Base-by-base conservation (phyloP, 2,797 vertebrate species). In the Lagodon rhomboides region DNA sequence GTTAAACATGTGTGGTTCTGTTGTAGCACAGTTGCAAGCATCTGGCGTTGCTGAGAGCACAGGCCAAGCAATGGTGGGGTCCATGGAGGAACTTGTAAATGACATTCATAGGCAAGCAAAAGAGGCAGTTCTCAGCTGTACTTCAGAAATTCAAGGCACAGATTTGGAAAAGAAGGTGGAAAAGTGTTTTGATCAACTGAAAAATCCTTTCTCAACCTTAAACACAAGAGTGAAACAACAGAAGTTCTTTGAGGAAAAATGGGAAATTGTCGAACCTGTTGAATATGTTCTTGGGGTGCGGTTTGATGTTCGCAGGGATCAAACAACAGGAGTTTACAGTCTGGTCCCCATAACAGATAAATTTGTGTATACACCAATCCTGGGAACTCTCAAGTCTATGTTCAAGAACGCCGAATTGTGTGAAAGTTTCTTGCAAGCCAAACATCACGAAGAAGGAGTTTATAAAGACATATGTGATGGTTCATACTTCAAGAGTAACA, bases 11-110 rank as follows among this genome's bases (percentile, higher is more conserved):
- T 81, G 68, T 86, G 20, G 6, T 49, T 82, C 68, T 71, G 60
- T 71, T 75, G 58, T 87, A n/a, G 79, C 61, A 62, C 79, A 82
- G 54, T 65, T 85, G 1, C 85, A 82, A 68, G 59, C 72, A 65
- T 73, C 71, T 23, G 79, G 82, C 72, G 73, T 82, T 76, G 64
- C 68, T 65, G 78, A 80, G 38, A 69, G 73, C 47, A 66, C 73
- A 30, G 82, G 82, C 10, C 68, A 73, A 75, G 44, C 72, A 71
- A 62, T 87, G 55, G 68, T 82, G 1, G 55, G 27, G 2, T 87
- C 78, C 4, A 79, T 75, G 70, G 75, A 84, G 20, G 74, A 84
- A 12, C 61, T 81, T 73, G 44, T 84, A 17, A 81, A 65, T 79
- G 79, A 73, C 22, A 79, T 84, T 61, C 80, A 79, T 13, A 65